A percentile compares a stretch with the other conserved stretches of the same genome.
Conservation (phyloP, 2,113 vertebrate species). For the Sprattus sprattus region DNA sequence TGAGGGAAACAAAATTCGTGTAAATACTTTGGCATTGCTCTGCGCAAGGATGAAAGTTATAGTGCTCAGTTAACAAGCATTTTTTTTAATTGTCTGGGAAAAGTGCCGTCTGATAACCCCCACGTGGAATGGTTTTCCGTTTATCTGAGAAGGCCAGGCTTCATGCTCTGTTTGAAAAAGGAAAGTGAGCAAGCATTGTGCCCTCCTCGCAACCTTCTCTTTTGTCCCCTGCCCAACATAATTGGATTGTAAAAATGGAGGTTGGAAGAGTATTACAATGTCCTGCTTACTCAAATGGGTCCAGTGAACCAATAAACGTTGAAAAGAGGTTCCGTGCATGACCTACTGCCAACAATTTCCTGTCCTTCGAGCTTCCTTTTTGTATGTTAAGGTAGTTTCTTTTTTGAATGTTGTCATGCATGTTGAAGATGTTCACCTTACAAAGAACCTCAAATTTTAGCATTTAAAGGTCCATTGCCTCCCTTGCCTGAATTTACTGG, state of each 20-base stretch:
- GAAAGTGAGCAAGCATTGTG: constrained; percentile 24
- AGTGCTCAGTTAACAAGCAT: constrained; percentile 32
- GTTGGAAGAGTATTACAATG: constrained; percentile 27
- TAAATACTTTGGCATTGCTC: background rate
- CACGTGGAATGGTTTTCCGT: constrained; percentile 22
- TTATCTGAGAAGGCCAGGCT: constrained; percentile 36
- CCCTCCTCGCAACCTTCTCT: constrained; percentile 32
- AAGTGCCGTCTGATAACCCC: constrained; percentile 20
- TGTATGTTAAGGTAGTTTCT: background rate
- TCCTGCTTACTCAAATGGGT: constrained; percentile 13
- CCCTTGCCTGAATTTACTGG: background rate
- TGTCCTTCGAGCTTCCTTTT: background rate
- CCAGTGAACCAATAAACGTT: constrained; percentile 16
- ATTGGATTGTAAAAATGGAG: constrained; percentile 34
- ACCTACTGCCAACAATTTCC: constrained; percentile 11
- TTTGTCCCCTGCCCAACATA: constrained; percentile 24
- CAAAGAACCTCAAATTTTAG: background rate
- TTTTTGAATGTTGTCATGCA: background rate
- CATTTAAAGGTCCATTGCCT: background rate
- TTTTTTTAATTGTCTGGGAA: constrained; percentile 24
- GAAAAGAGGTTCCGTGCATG: background rate
- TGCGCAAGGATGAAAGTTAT: background rate
- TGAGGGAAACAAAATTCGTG: background rate
- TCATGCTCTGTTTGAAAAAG: constrained; percentile 34
- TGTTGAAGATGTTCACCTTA: background rate